Evolutionary conservation across 2,888 invertebrate genomes (phyloP), one percentile per base, ranked within the genome.

Genomic region (Diaprepes abbreviatus): DNA sequence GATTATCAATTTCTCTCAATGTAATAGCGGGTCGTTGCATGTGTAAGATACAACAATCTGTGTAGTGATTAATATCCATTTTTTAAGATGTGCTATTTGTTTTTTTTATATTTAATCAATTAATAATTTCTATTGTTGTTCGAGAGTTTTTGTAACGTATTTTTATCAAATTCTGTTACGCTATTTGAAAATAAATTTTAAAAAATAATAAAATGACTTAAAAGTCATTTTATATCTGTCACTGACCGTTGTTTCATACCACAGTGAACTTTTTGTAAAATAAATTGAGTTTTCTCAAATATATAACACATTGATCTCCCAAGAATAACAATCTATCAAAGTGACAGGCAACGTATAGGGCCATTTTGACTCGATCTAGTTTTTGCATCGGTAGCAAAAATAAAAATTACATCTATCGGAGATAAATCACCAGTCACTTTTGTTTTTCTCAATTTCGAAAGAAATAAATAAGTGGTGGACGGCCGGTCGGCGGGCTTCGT

Each of bases 301-400:
- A 69, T 45, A 52, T 59, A 64, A 70, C 57, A 36, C 58, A 45
- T 65, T 65, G 70, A 70, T 70, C 59, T 50, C 59, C 65, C 65
- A 64, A 54, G 52, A 65, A 54, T 65, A 59, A 59, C 70, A 54
- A 70, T 70, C 70, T 58, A 70, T 70, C 70, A 70, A 70, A 35
- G 65, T 65, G 70, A 58, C 70, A 54, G 65, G 58, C 45, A 70
- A 70, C 65, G 65, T 70, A 70, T 70, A 65, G 59, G 59, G 60
- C 65, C 70, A 43, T 64, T 65, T 70, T 65, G 65, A 59, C 59
- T 60, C 50, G 68, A 40, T 68, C 57, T 68, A 68, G 68, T 68
- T 68, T 68, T 68, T 68, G 57, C 63, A 63, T 68, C 48, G 63
- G 58, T 50, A 50, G 63, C 62, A 63, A 68, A 52, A 68, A 68